These are phyloP conservation scores for Rhadinocentrus ornatus DNA, from an alignment of 2,797 vertebrate genomes.

Conservation along the genomic window DNA sequence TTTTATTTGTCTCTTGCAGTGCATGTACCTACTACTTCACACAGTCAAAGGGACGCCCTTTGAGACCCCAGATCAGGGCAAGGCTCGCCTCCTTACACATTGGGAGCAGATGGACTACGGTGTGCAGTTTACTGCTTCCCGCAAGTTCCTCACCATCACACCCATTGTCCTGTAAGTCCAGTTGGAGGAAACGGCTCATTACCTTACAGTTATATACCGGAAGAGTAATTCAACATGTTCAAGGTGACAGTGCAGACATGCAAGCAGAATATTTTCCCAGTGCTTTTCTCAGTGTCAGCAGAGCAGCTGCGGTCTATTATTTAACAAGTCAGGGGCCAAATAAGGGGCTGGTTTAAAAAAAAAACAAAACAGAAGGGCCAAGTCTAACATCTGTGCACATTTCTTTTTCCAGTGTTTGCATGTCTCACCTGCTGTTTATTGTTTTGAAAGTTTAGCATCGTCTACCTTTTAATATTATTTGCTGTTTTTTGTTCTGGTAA, in stretches of 20 bases:
- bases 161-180: conserved; percentile 94
- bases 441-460: too few species aligned
- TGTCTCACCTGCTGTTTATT: too few species aligned
- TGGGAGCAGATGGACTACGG: conserved; percentile 99
- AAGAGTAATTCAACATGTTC: neutral
- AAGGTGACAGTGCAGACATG: too few species aligned
- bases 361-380: too few species aligned
- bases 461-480: too few species aligned
- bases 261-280: neutral
- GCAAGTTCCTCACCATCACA: conserved; percentile 98
- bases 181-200: neutral
- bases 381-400: too few species aligned
- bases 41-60: conserved; percentile 97
- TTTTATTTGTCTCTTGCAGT: conserved; percentile 72
- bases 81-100: conserved; percentile 93
- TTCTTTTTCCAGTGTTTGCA: too few species aligned
- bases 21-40: conserved; percentile 97
- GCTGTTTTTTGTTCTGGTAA: too few species aligned
- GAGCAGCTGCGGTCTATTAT: too few species aligned
- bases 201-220: neutral
- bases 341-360: too few species aligned
- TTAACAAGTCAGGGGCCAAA: too few species aligned
- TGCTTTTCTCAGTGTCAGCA: neutral
- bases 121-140: conserved; percentile 94
- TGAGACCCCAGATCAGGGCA: conserved; percentile 96